Evolutionary conservation across 1,140 invertebrate genomes (phyloP).

Genomic region (Forficula auricularia): DNA sequence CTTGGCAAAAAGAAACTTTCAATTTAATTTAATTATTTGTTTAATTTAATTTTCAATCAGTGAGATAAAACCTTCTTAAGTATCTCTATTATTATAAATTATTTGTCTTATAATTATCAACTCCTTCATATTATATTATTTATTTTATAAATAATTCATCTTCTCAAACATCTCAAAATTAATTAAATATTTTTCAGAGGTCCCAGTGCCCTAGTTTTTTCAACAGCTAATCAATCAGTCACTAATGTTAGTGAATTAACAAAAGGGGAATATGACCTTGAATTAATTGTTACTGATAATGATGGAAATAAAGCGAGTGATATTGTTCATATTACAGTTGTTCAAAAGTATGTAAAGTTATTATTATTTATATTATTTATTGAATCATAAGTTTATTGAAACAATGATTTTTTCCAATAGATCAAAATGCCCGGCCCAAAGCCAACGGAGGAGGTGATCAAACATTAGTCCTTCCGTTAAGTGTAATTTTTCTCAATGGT

Average conservation of each 20-base stretch:
- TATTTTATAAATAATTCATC: too few species aligned
- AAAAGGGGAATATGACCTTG: slow-evolving; percentile 68
- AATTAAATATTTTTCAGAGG: slow-evolving; percentile 27
- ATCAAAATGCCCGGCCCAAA: slow-evolving; percentile 72
- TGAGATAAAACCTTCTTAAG: too few species aligned
- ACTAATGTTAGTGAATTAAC: slow-evolving; percentile 65
- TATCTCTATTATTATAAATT: too few species aligned
- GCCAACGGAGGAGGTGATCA: slow-evolving; percentile 75
- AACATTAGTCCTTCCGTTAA: slow-evolving; percentile 53
- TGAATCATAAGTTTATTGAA: not conserved
- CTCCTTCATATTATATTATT: too few species aligned
- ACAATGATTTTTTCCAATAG: slow-evolving; percentile 29
- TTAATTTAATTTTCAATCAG: too few species aligned
- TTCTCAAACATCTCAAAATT: too few species aligned
- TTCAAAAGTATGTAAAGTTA: slow-evolving; percentile 58
- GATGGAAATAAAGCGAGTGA: slow-evolving; percentile 59
- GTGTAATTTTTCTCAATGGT: slow-evolving; percentile 66
- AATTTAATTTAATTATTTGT: too few species aligned
- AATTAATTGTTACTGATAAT: slow-evolving; percentile 68
- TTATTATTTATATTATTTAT: not conserved
- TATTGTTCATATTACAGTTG: slow-evolving; percentile 59
- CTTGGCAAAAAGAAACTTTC: too few species aligned
- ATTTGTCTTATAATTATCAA: too few species aligned
- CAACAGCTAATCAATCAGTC: slow-evolving; percentile 32
- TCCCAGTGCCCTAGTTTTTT: slow-evolving; percentile 31